These are phyloP conservation scores for Theodoxus fluviatilis DNA, from an alignment of 2,888 invertebrate species.

Conservation along the genomic window DNA sequence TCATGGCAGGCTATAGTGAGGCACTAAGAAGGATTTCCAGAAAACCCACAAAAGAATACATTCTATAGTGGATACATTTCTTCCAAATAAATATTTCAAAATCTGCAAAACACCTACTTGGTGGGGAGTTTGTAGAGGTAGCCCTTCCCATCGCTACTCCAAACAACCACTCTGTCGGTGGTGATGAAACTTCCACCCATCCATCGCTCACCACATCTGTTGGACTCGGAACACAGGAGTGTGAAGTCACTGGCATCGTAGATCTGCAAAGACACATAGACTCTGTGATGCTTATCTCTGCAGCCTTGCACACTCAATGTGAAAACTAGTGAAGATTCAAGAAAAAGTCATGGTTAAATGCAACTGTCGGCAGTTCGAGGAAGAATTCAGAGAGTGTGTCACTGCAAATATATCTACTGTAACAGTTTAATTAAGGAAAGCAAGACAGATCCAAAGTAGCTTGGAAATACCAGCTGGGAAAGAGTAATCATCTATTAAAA, in stretches of 20 bases:
- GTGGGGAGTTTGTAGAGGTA: conserved; percentile 94
- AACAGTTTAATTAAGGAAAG: no score
- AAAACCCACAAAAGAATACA: conserved; percentile 32
- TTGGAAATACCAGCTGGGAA: no score
- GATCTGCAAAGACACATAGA: conserved; percentile 70
- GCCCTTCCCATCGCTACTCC: conserved; percentile 95
- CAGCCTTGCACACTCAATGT: no score
- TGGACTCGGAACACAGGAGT: conserved; percentile 87
- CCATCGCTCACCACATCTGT: conserved; percentile 86
- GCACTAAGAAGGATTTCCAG: conserved; percentile 31
- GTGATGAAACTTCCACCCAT: conserved; percentile 93
- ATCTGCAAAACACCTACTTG: conserved; percentile 75
- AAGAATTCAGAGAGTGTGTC: no score
- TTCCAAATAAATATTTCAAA: neutral
- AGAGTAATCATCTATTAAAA: no score
- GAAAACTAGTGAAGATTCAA: no score
- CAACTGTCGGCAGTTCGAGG: no score
- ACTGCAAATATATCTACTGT: no score
- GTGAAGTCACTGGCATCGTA: conserved; percentile 92
- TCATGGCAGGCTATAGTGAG: neutral
- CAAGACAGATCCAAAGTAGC: no score
- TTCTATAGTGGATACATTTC: neutral
- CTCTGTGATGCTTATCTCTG: no score
- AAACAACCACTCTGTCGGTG: conserved; percentile 89
- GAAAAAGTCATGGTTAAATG: no score